phyloP scores from a whole-genome alignment of 1,140 invertebrate genomes.

The Drosophila gunungcola region DNA sequence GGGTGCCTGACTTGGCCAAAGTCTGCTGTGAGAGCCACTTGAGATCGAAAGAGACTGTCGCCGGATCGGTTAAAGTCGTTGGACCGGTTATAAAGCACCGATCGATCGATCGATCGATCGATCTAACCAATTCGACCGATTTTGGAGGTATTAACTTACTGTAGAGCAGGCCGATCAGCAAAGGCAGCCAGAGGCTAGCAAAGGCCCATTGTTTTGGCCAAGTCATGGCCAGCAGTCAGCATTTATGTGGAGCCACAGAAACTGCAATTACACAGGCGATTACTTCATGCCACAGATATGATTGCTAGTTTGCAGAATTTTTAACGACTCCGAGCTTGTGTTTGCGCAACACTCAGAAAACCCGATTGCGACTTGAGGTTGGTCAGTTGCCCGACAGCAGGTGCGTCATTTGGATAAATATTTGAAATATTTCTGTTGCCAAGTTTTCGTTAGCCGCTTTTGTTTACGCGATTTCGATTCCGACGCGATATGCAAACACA shows the following conservation, averaged over 20 bases:
- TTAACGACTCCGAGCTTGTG: conserved; percentile 1
- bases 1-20: conserved; percentile 33
- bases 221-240: conserved; percentile 67
- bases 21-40: conserved; percentile 12
- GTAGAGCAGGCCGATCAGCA: conserved; percentile 61
- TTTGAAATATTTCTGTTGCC: conserved; percentile 63
- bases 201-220: conserved; percentile 67
- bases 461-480: conserved; percentile 47
- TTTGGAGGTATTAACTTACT: conserved; percentile 56
- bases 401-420: conserved; percentile 64
- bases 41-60: conserved; percentile 15
- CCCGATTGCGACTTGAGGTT: conserved; percentile 31
- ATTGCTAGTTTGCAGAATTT: conserved; percentile 44
- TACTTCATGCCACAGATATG: conserved; percentile 54
- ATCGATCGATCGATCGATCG: neutral
- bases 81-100: conserved; percentile 50
- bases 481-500: conserved; percentile 60
- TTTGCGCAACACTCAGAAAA: conserved; percentile 52
- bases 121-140: conserved; percentile 10
- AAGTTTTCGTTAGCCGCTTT: conserved; percentile 37
- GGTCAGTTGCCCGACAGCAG: conserved; percentile 37
- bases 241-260: conserved; percentile 51
- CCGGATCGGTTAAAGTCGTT: conserved; percentile 16
- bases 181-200: conserved; percentile 59
- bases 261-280: conserved; percentile 56